These are phyloP conservation scores for Limulus polyphemus DNA, from an alignment of 2,888 invertebrate genomes.

Conservation along the genomic window DNA sequence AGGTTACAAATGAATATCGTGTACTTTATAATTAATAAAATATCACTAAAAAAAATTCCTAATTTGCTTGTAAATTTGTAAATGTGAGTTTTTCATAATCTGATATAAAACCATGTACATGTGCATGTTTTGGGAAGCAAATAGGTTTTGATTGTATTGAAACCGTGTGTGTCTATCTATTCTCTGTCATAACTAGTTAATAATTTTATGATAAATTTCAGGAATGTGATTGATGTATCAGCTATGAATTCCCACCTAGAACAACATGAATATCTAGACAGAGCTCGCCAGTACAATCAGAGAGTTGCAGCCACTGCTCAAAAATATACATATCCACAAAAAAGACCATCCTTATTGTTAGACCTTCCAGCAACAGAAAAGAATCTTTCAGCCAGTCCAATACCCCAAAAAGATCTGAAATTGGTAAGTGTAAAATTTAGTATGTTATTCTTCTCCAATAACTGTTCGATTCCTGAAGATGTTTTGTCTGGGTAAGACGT, in stretches of 20 bases:
- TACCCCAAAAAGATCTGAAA: slow-evolving; percentile 50
- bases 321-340: slow-evolving; percentile 4
- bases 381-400: slow-evolving; percentile 50
- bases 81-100: too few relatives aligned
- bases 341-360: slow-evolving; percentile 28
- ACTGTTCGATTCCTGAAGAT: too few relatives aligned
- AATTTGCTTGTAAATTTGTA: too few relatives aligned
- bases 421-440: slow-evolving; percentile 53
- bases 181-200: not conserved
- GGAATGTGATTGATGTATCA: slow-evolving; percentile 88
- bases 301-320: slow-evolving; percentile 27
- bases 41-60: too few relatives aligned
- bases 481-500: too few relatives aligned
- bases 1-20: too few relatives aligned
- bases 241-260: slow-evolving; percentile 78
- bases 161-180: too few relatives aligned
- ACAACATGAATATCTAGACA: slow-evolving; percentile 73
- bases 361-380: slow-evolving; percentile 65
- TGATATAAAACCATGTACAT: too few relatives aligned
- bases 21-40: too few relatives aligned
- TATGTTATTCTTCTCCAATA: too few relatives aligned
- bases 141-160: too few relatives aligned
- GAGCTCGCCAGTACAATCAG: slow-evolving; percentile 56
- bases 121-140: too few relatives aligned
- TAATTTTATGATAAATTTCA: slow-evolving; percentile 37